Conservation (phyloP, 2,113 vertebrate species). For the Zosterops pallidus region DNA sequence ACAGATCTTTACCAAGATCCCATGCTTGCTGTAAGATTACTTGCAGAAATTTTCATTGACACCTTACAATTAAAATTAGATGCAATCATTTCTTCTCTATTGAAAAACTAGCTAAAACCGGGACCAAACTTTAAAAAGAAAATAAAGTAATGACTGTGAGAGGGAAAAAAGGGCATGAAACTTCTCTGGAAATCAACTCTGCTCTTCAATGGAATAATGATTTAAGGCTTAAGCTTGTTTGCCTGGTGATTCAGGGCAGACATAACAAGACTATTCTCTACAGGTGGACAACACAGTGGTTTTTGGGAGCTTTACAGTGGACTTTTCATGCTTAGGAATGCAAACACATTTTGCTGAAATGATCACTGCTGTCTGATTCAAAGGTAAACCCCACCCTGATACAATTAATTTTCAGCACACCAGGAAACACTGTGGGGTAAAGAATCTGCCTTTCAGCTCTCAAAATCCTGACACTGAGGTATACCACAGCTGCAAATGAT, state of each 20-base stretch:
- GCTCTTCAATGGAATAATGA: slow-evolving; percentile 75
- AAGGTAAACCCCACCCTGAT: slow-evolving; percentile 12
- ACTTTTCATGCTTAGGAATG: slow-evolving; percentile 43
- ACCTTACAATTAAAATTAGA: slow-evolving; percentile 69
- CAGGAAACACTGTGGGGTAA: not conserved
- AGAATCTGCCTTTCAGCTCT: slow-evolving; percentile 13
- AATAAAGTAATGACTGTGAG: slow-evolving; percentile 74
- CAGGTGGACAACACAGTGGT: slow-evolving; percentile 48
- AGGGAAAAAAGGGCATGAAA: slow-evolving; percentile 75
- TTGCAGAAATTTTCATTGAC: slow-evolving; percentile 67
- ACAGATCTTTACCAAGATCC: slow-evolving; percentile 75
- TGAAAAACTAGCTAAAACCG: slow-evolving; percentile 78
- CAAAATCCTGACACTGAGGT: not conserved
- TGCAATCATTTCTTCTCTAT: slow-evolving; percentile 75
- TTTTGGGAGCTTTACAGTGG: slow-evolving; percentile 64
- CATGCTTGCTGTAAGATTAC: slow-evolving; percentile 76
- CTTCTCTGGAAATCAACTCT: slow-evolving; percentile 72
- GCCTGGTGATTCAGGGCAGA: slow-evolving; percentile 74
- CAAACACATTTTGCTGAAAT: slow-evolving; percentile 29
- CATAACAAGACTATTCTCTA: slow-evolving; percentile 67
- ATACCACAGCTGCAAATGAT: slow-evolving; percentile 35
- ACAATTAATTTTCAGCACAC: not conserved
- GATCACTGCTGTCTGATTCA: slow-evolving; percentile 15
- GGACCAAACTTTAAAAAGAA: slow-evolving; percentile 74
- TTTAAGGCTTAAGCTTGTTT: slow-evolving; percentile 69